A percentile compares a stretch with the other conserved stretches of the same genome.
phyloP scores from a whole-genome alignment of 2,113 vertebrate species.

The Cichladusa arquata region DNA sequence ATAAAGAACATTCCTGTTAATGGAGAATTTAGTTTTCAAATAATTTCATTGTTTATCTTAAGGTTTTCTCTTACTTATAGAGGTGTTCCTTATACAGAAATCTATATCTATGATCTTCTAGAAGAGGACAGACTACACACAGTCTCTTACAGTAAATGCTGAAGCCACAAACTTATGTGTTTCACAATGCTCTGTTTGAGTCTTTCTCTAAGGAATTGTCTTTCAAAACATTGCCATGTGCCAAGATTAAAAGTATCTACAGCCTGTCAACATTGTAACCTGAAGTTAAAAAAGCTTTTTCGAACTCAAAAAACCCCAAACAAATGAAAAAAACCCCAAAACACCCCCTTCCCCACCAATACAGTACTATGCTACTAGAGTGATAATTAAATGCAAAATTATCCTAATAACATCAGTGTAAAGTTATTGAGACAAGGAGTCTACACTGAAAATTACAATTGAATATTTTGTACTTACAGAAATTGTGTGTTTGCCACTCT shows the following conservation, averaged over 20 bases:
- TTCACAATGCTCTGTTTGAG: not conserved
- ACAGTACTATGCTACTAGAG: fast-evolving
- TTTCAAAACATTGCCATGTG: not conserved
- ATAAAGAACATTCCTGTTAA: not conserved
- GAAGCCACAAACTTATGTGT: not conserved
- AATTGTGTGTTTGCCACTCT: not conserved
- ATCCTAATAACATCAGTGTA: not conserved
- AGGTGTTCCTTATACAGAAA: not conserved
- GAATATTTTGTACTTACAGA: not conserved
- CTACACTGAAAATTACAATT: not conserved
- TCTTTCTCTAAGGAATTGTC: not conserved
- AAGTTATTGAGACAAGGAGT: not conserved
- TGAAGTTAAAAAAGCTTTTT: not conserved
- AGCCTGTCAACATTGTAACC: not conserved
- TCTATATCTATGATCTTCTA: not conserved
- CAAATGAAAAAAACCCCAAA: fast-evolving
- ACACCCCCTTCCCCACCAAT: not conserved
- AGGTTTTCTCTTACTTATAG: not conserved
- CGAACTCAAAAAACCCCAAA: not conserved
- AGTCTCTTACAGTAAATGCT: not conserved
- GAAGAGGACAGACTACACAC: not conserved
- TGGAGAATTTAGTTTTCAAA: not conserved
- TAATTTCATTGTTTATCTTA: not conserved
- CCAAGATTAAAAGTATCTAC: not conserved
- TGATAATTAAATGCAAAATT: not conserved